Evolutionary conservation across 2,888 invertebrate species (phyloP), one percentile per base, ranked within the genome.

Genomic region (Pseudolycoriella hygida): DNA sequence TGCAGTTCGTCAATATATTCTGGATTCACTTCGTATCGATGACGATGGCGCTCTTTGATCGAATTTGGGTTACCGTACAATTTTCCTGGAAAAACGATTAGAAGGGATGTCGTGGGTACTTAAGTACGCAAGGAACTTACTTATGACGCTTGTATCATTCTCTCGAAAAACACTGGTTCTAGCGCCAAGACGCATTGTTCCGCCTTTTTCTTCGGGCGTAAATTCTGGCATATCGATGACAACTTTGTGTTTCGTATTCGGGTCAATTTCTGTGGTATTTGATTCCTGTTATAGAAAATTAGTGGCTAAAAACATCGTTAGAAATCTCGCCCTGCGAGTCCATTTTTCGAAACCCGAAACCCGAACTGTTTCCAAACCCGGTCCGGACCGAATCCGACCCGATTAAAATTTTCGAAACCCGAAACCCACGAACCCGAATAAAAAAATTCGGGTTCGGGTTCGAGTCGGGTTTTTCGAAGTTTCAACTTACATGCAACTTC

Each of bases 171-270:
- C 67, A 1, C 97, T 97, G 48, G 76, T 78, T 55, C 96, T 76
- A 59, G 82, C 86, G n/a, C 98, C 98, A 41, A 99, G 69, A 48
- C 98, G 71, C 98, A 99, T 98, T 0, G 98, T 98, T 8, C 96
- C 98, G 2, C 98, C 98, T 72, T 90, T 76, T 53, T 83, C 74
- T 1, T 89, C 93, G 0, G 81, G 77, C 60, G 90, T 89, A 63
- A 97, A 93, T 66, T 99, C 98, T 0, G 97, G 96, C 98, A 99
- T 99, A 55, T 98, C 96, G 49, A 98, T 86, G 3, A 98, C 87
- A 34, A 96, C 70, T 25, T 88, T 85, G 62, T 84, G 67, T 31
- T 68, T 67, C 11, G 84, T 79, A 2, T 78, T 66, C 0, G 80
- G 74, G 53, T 81, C 73, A 32, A 88, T 79, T 67, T 97, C 98